Evolutionary conservation across 2,797 vertebrate species (phyloP), one percentile per base, ranked within the genome.

Genomic region (Menidia menidia): DNA sequence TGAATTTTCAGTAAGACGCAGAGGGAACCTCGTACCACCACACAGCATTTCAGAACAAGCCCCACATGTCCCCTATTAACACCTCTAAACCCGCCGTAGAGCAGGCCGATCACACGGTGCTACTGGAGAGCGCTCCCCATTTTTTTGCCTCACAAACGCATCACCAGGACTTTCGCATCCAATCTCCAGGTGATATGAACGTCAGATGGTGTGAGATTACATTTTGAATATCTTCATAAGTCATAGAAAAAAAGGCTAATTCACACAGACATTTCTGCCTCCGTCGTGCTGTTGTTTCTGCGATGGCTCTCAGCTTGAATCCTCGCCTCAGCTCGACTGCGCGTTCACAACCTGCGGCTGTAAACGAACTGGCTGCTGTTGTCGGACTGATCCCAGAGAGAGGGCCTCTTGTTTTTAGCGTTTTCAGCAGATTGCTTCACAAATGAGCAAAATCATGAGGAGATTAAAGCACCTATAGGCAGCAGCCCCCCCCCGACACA

Each of bases 11-110:
- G 75, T 63, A 47, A 47, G 60, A 64, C 71, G 60, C 70, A 63
- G 44, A 16, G 60, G 69, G 68, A 78, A 70, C 66, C 62, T 77
- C 48, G 41, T 81, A 57, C 65, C 71, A 75, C 59, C 62, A 82
- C 70, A 73, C 68, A 52, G 55, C 64, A 33, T 82, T 87, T 83
- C 70, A 72, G 54, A 82, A 67, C 73, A 60, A 62, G 64, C 67
- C 60, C 57, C 67, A 59, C 58, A 72, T 83, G 78, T 77, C 75
- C 60, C 72, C 73, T 78, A 78, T 89, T 86, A 87, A 60, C 73
- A 59, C 82, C 77, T 51, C 30, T 39, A 58, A 75, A 85, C 71
- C 71, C 58, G 50, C 54, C 35, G 53, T 67, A 56, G 67, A 68
- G 67, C 65, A 62, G 62, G 54, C 48, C 52, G 65, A 47, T 78